Evolutionary conservation across 2,888 invertebrate species (phyloP), one percentile per base, ranked within the genome.

Genomic region (Zhuqinia jingwanae): DNA sequence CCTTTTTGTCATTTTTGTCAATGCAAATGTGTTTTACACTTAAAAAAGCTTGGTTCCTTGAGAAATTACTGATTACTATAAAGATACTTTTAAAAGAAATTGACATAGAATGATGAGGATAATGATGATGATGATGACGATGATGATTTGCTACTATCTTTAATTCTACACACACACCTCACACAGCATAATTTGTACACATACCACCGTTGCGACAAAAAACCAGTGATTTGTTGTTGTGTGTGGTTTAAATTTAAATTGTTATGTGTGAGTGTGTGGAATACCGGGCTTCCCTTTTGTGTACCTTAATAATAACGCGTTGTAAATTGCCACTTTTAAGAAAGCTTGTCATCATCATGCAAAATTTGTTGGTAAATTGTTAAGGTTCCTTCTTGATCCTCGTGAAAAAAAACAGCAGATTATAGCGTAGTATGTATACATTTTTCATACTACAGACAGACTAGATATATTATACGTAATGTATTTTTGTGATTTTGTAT

Each of bases 11-110:
- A 73, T 15, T 80, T 70, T 45, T 42, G 58, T 65, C 50, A 80
- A 70, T 70, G 58, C 65, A 47, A 42, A 45, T 17, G 15, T 20
- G 13, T 25, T 27, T 56, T 79, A 50, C 65, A 65, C 80, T 68
- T 80, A 70, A 79, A 80, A 17, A 42, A 58, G 81, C 81, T 81
- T 81, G 81, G 42, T 81, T 81, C 81, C 81, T 81, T 81, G 81
- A 80, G 50, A 81, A 73, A 73, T 53, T 70, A n/a, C n/a, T n/a
- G 8, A 36, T 36, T 36, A 36, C 36, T 36, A 36, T 36, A 36
- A 3, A 36, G 8, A 36, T 8, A 36, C 36, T 36, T 36, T 8
- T 36, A 8, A 36, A 36, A 80, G 50, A 81, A 73, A 73, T 56
- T 73, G 80, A 81, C 58, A 58, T 15, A 50, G 63, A 47, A 78